Evolutionary conservation across 2,797 vertebrate species (phyloP), one percentile per base, ranked within the genome.

Genomic region (Heteromormyrus szaboi): DNA sequence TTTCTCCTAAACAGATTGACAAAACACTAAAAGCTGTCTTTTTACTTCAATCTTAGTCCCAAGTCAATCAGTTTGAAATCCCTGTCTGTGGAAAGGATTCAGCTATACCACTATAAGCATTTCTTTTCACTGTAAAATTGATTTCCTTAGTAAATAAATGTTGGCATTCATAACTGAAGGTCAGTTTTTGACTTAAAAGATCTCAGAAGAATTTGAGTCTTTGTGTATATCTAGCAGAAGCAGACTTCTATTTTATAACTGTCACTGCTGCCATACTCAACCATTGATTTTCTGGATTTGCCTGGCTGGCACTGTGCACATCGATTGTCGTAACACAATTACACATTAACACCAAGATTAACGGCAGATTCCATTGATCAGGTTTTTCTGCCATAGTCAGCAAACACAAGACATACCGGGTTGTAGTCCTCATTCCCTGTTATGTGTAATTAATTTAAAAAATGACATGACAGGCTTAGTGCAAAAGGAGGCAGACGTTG

Each of bases 291-390:
- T 84, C n/a, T 84, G 81, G 76, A 79, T 50, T 84, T 84, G 81
- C 81, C 81, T 84, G 81, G 8, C 81, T 84, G 81, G 48, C 81
- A 84, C 81, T 48, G n/a, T 56, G 50, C 50, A 33, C 25, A 86
- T 59, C 7, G 53, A 56, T 59, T 3, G 53, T 2, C 19, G 51
- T 51, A 84, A 84, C 85, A 37, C 56, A 87, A 62, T 65, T 46
- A 62, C 86, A 87, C 51, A 65, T 87, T 65, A 65, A 62, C 17
- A 65, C 56, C 59, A 65, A 25, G 29, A 62, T 65, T 87, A 86
- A 51, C 22, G 51, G 29, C 33, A 14, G 12, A 87, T 25, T 41
- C 54, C 86, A 87, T 48, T 68, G 86, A 87, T 87, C 37, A 65
- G 56, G 19, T 19, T 37, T 65, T 65, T 33, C 53, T 56, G 85